Evolutionary conservation across 2,888 invertebrate genomes (phyloP).

Genomic region (Trichogramma dendrolimi): DNA sequence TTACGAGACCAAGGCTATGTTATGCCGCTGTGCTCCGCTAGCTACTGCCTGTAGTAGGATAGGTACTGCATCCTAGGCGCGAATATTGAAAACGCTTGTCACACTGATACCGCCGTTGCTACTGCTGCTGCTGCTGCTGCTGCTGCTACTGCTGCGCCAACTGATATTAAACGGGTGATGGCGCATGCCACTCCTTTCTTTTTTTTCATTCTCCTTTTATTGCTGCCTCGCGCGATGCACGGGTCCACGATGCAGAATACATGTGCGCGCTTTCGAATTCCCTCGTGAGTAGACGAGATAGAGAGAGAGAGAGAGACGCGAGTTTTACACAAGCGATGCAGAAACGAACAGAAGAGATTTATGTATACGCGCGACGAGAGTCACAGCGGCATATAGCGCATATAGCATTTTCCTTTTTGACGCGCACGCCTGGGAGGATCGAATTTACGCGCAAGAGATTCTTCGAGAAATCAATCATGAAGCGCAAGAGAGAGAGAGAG

Average conservation of each 20-base stretch:
- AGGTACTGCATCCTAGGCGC: background rate
- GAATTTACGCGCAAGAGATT: too few relatives aligned
- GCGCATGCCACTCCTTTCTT: slow-evolving; percentile 2
- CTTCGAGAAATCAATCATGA: background rate
- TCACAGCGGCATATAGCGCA: too few relatives aligned
- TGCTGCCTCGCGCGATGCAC: slow-evolving; percentile 2
- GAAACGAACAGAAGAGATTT: background rate
- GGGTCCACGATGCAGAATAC: background rate
- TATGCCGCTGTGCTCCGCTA: too few relatives aligned
- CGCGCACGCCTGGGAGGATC: too few relatives aligned
- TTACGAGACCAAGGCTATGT: too few relatives aligned
- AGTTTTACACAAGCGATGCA: background rate
- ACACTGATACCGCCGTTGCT: too few relatives aligned
- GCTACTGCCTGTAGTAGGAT: too few relatives aligned
- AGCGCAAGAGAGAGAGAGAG: background rate
- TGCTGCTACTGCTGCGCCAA: background rate
- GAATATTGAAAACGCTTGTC: slow-evolving; percentile 19
- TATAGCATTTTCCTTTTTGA: too few relatives aligned
- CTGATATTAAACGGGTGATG: slow-evolving; percentile 25
- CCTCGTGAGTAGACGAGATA: background rate
- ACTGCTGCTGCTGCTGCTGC: too few relatives aligned
- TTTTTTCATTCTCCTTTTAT: slow-evolving; percentile 18
- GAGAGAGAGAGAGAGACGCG: background rate
- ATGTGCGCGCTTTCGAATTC: background rate
- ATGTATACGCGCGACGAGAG: too few relatives aligned